Base-by-base conservation (phyloP, 2,888 invertebrate species). In the Lithosia quadra region DNA sequence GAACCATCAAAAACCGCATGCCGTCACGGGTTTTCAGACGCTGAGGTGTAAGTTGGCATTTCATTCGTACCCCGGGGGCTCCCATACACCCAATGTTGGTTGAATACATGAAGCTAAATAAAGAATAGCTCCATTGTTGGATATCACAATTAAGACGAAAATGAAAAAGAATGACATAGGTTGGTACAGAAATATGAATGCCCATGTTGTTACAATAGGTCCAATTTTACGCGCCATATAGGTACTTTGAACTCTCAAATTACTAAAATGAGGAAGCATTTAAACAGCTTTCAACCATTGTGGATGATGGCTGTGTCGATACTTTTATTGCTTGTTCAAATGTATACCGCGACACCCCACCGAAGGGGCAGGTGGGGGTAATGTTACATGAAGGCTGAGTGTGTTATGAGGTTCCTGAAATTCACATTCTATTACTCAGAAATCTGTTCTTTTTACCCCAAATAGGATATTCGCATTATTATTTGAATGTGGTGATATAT, bases 271-370 rank as follows among this genome's bases (percentile, higher is more conserved):
- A 34, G 22, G 22, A 21, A 34, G 55, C 21, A 34, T 34, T 33
- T 56, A 56, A 34, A 34, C 53, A 55, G n/a, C n/a, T n/a, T n/a
- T n/a, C n/a, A n/a, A 10, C 34, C 13, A 53, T 49, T 43, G n/a
- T 49, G 11, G 28, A 1, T 24, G n/a, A 28, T 21, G n/a, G 49
- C 21, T 18, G n/a, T 11, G 28, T 49, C 62, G n/a, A 28, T 53
- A 49, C 34, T 63, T 63, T 33, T 63, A 36, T 49, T 49, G 49
- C 33, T 49, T 28, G 49, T 63, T 36, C 13, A 21, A 36, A 36
- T 36, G 21, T 36, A 11, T 60, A 15, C 10, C 56, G 59, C 7
- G 34, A 21, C 22, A 36, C 36, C n/a, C 21, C 1, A 13, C 21
- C 2, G 5, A 28, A 28, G 28, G 28, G 28, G 28, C 28, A n/a